Base-by-base conservation (phyloP, 2,797 vertebrate species). In the Eospalax fontanierii region DNA sequence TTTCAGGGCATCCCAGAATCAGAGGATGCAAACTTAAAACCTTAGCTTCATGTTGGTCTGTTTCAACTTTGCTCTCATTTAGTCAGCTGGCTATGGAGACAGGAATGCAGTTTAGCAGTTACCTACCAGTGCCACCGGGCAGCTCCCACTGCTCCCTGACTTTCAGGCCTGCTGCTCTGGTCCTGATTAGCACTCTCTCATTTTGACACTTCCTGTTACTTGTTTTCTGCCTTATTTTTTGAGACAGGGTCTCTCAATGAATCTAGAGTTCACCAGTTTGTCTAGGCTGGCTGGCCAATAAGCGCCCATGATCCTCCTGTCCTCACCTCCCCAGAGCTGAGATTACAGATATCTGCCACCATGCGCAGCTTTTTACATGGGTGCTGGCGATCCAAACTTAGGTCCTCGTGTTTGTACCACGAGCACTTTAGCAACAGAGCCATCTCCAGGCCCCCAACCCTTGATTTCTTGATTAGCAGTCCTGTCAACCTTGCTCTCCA, bases 101-200 rank as follows among this genome's bases (percentile, higher is more conserved):
- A 16, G n/a, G 33, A 4, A 35, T 9, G 28, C n/a, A 46, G 40
- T 8, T 35, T 8, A 24, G 4, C 0, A 59, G 89, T n/a, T n/a
- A n/a, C n/a, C 21, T 4, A 19, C 35, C 3, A 1, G 21, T 46
- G 35, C 28, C 5, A 2, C 7, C 2, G 4, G 4, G 2, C 6
- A 54, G 74, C 24, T 30, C 14, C 24, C 11, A 28, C 14, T 15
- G 80, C 26, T 82, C 89, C 35, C 33, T 66, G 91, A 16, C 38
- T 63, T 82, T n/a, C 35, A 19, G 19, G 30, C 15, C 33, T 28
- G 1, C 28, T 35, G 80, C 35, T 57, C 10, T 40, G 12, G 46
- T 57, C 8, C n/a, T 65, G 40, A 65, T 85, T 22, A 38, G 24
- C 24, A 57, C 30, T 57, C 16, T 71, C 19, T 57, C 83, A 85